phyloP scores from a whole-genome alignment of 2,797 vertebrate species.

The Centroberyx gerrardi region DNA sequence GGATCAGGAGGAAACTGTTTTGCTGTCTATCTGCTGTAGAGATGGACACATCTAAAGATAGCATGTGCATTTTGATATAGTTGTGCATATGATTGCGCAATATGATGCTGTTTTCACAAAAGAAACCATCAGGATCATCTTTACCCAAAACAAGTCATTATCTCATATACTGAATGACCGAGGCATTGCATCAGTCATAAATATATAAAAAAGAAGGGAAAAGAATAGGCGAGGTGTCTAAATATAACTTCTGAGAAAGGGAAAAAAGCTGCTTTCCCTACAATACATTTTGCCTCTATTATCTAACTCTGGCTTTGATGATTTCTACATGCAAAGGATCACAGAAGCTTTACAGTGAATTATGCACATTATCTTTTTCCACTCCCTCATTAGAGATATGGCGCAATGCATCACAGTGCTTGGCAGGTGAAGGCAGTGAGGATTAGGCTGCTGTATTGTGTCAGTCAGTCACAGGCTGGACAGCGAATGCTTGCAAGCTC shows the following conservation, averaged over 20 bases:
- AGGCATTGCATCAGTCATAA: constrained; percentile 51
- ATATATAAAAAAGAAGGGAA: constrained; percentile 37
- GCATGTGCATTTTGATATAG: background rate
- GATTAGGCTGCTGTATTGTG: constrained; percentile 21
- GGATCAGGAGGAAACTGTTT: constrained; percentile 4
- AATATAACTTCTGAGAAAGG: constrained; percentile 51
- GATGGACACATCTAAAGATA: background rate
- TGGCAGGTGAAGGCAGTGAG: constrained; percentile 50
- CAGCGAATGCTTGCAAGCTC: background rate
- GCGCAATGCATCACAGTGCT: constrained; percentile 57
- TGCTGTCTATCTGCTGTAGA: background rate
- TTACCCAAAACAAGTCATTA: background rate
- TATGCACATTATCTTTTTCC: constrained; percentile 70
- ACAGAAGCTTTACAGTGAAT: constrained; percentile 71
- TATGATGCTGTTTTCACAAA: background rate
- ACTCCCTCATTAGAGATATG: constrained; percentile 56
- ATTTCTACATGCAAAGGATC: constrained; percentile 66
- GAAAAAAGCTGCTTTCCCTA: constrained; percentile 4
- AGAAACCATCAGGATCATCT: background rate
- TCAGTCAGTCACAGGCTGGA: constrained; percentile 24
- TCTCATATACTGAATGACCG: background rate
- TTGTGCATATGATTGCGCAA: too few species aligned
- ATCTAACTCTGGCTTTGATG: constrained; percentile 68
- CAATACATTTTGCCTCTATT: constrained; percentile 40
- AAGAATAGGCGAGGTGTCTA: constrained; percentile 20